These are phyloP conservation scores for Hephaestus fuliginosus DNA, from an alignment of 2,797 vertebrate genomes.

Conservation along the genomic window DNA sequence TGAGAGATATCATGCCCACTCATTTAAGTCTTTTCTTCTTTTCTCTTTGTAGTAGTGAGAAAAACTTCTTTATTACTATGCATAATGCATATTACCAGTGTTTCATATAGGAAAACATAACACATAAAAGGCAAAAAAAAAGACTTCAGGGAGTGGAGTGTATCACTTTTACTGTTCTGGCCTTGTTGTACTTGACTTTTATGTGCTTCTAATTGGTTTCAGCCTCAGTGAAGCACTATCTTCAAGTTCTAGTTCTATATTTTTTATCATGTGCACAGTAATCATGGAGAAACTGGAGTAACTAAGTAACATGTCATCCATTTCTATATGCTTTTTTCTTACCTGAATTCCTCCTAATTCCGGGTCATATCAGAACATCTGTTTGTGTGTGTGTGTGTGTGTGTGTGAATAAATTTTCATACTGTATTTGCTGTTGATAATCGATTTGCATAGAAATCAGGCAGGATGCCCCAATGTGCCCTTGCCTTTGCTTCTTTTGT, in stretches of 20 bases:
- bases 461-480: slow-evolving; percentile 47
- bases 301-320: not conserved
- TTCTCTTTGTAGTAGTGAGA: slow-evolving; percentile 24
- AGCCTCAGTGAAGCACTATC: too few species aligned
- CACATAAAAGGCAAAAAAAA: not conserved
- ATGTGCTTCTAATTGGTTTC: too few species aligned
- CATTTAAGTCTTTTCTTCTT: slow-evolving; percentile 30
- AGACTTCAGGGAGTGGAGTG: not conserved
- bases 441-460: slow-evolving; percentile 78
- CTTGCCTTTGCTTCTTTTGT: slow-evolving; percentile 57
- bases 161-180: not conserved
- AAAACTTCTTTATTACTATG: slow-evolving; percentile 16
- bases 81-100: slow-evolving; percentile 8
- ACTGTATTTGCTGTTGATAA: slow-evolving; percentile 50
- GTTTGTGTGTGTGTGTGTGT: not conserved
- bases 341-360: slow-evolving; percentile 41
- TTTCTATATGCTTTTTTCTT: slow-evolving; percentile 23
- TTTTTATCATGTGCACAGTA: too few species aligned
- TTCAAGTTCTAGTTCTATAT: too few species aligned
- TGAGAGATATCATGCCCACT: slow-evolving; percentile 38
- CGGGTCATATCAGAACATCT: slow-evolving; percentile 14
- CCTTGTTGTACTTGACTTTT: too few species aligned
- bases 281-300: too few species aligned
- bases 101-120: not conserved
- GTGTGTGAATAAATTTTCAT: slow-evolving; percentile 20